Evolutionary conservation across 2,113 vertebrate genomes (phyloP).

Genomic region (Chauna torquata): DNA sequence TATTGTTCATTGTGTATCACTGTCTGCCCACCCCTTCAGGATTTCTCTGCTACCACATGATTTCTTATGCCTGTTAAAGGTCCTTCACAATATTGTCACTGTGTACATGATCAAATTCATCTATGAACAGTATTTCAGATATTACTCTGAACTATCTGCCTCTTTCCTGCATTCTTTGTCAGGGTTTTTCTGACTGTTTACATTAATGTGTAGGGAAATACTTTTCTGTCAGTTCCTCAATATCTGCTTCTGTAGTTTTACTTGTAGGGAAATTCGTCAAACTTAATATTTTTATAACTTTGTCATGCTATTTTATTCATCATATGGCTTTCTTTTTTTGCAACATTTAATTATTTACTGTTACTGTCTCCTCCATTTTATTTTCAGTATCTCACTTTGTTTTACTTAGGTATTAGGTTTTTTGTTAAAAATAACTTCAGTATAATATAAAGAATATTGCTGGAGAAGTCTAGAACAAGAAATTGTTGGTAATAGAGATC

Average conservation of each 20-base stretch:
- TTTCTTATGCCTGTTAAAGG: background rate
- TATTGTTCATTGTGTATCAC: background rate
- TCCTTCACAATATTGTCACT: background rate
- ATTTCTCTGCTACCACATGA: background rate
- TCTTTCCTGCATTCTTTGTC: background rate
- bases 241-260: background rate
- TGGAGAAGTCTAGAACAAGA: background rate
- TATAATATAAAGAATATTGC: background rate
- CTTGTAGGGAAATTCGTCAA: background rate
- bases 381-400: background rate
- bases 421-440: background rate
- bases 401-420: too few species aligned
- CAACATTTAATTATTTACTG: background rate
- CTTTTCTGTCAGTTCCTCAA: background rate
- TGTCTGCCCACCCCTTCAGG: background rate
- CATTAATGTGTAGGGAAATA: background rate
- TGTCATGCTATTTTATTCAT: background rate
- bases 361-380: background rate
- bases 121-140: background rate
- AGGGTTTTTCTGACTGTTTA: background rate
- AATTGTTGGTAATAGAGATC: too few species aligned
- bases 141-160: background rate
- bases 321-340: background rate
- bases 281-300: background rate
- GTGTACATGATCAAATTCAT: background rate